A percentile compares a stretch with the other conserved stretches of the same genome.
Conservation (phyloP, 2,113 vertebrate genomes). For the Stictonetta naevosa region DNA sequence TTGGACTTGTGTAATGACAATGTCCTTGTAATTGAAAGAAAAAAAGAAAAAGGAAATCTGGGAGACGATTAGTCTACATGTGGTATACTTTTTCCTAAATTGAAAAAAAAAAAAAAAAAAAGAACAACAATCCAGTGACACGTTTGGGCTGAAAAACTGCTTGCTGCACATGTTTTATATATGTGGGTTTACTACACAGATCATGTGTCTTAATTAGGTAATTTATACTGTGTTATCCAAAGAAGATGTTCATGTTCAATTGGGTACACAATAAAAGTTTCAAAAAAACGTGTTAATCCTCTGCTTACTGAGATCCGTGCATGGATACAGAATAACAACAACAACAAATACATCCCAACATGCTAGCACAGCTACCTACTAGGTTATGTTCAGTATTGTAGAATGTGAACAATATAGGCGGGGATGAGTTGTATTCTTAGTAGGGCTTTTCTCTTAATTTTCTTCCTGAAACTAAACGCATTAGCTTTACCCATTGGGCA, state of each 20-base stretch:
- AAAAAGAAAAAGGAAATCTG: constrained; percentile 40
- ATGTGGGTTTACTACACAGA: constrained; percentile 61
- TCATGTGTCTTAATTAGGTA: constrained; percentile 62
- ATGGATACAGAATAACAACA: neutral
- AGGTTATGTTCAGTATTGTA: neutral
- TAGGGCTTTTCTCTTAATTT: neutral
- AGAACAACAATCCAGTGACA: neutral
- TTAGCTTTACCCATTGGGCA: neutral
- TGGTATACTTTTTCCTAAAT: constrained; percentile 4
- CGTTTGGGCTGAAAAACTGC: constrained; percentile 38
- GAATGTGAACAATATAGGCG: neutral
- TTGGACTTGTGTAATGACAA: constrained; percentile 12
- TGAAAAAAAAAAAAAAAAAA: neutral
- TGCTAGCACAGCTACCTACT: neutral
- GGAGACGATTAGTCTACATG: constrained; percentile 41
- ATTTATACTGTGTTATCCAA: constrained; percentile 64
- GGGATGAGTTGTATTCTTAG: neutral
- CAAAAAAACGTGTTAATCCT: constrained; percentile 35
- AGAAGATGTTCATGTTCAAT: constrained; percentile 52
- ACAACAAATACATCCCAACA: neutral
- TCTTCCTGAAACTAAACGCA: neutral
- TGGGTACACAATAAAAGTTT: constrained; percentile 40
- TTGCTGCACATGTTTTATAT: constrained; percentile 59
- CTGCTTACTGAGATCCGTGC: constrained; percentile 6
- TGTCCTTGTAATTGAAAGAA: neutral